Evolutionary conservation across 2,888 invertebrate species (phyloP), one percentile per base, ranked within the genome.

Genomic region (Seira musarum): DNA sequence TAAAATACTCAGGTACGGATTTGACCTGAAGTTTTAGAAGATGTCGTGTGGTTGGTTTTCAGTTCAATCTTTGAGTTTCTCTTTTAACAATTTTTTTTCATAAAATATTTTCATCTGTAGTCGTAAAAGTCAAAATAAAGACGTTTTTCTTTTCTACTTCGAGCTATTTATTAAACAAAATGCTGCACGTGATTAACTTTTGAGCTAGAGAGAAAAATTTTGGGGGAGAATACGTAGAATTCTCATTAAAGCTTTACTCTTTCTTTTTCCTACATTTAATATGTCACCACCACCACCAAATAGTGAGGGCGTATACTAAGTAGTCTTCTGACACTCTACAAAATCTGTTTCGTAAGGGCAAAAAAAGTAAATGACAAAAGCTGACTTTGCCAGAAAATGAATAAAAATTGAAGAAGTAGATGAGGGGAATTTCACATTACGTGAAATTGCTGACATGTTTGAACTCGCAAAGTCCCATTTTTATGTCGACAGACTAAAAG

Each of bases 161-260:
- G 60, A 46, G 68, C 69, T 64, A 76, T 64, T 69, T 75, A 68
- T 69, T 76, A 69, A 76, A 53, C 46, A 76, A 76, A 76, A 76
- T 76, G 68, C 46, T 63, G 68, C 63, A 69, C 69, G 76, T 76
- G 76, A 76, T 76, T 69, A 76, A 69, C 64, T 75, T 67, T 67
- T 35, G 61, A 40, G 72, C 35, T 53, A 40, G 53, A 64, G 40
- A 49, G 64, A 40, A 71, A 61, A 73, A 73, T 64, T 60, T 22
- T 60, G 1, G 21, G 21, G 60, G 2, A 60, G 60, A 60, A 60
- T 60, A 30, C 30, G 30, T 30, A 5, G 30, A 30, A 2, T 76
- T 76, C 69, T 76, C 76, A 76, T 76, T 76, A 76, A 25, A 69
- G 63, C 19, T 63, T 76, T 69, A 30, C 3, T 2, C 68, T 68